Base-by-base conservation (phyloP, 2,113 vertebrate genomes). In the Albula glossodonta region DNA sequence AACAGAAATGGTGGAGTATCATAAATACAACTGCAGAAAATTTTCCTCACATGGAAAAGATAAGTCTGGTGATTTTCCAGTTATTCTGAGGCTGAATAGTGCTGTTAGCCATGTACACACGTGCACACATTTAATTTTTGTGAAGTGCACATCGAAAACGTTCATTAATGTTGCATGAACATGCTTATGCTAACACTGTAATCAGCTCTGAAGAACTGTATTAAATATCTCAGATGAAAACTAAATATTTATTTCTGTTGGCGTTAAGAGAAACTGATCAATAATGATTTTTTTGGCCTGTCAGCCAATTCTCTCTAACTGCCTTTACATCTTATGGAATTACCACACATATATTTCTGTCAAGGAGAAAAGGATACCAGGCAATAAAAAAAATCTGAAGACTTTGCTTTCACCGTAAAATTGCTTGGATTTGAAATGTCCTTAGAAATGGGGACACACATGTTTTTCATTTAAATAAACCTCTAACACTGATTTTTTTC, bases 1-100 rank as follows among this genome's bases (percentile, higher is more conserved):
- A 86, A 88, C 78, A 84, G 74, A 86, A 85, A 85, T 82, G 51
- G 57, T 19, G n/a, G n/a, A 83, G 63, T 85, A 83, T 83, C 53
- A 85, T 84, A 85, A 86, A 88, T 80, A 84, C 81, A 81, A 83
- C 70, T 49, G 51, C 11, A 81, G 50, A 79, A 63, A 70, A 63
- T 22, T 77, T n/a, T 78, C 51, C 52, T 60, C 49, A 17, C 49
- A 31, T 12, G 49, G 51, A 53, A 79, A 78, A 85, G 66, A 70
- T 82, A 74, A 80, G 77, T 77, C 56, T 84, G 60, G 51, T 80
- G 63, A 82, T 60, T 79, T 31, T 74, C 53, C 41, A 81, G 25
- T 19, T 52, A 15, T 49, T 9, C 41, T 8, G 25, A 19, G 12
- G 66, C 17, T 22, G 52, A 49, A 52, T 80, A 13, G 77, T 78